These are phyloP conservation scores for Ceuthmochares aereus DNA, from an alignment of 2,113 vertebrate genomes.

Conservation along the genomic window DNA sequence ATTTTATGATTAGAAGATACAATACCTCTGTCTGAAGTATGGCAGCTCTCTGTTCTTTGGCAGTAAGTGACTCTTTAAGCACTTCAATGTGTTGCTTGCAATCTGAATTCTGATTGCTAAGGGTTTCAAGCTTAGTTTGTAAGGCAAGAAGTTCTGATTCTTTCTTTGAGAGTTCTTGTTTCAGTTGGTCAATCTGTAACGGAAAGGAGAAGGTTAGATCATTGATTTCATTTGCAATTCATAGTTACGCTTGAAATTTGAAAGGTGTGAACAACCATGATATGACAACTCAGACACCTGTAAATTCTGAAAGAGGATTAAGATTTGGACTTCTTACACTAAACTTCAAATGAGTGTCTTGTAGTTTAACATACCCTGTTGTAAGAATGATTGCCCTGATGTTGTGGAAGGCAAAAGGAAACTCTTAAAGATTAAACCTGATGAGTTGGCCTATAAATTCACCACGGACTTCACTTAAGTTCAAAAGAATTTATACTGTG, in stretches of 20 bases:
- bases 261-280: background rate
- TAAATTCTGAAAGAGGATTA: background rate
- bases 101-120: conserved; percentile 99
- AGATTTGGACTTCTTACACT: background rate
- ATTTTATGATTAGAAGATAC: background rate
- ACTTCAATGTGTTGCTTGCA: conserved; percentile 99
- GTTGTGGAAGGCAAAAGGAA: conserved; percentile 13
- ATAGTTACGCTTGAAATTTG: background rate
- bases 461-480: background rate
- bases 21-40: conserved; percentile 98
- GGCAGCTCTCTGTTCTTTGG: conserved; percentile 99
- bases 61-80: conserved; percentile 99
- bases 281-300: background rate
- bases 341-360: background rate
- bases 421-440: background rate
- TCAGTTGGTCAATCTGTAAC: conserved; percentile 94
- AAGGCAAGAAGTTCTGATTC: conserved; percentile 98
- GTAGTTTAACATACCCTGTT: background rate
- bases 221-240: background rate
- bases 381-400: background rate
- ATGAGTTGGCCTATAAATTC: conserved; percentile 2
- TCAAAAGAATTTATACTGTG: conserved; percentile 15
- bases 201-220: background rate
- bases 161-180: conserved; percentile 98
- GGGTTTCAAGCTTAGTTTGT: conserved; percentile 98